Percentiles rank a stretch among this genome's conserved stretches.
Evolutionary conservation across 2,113 vertebrate genomes (phyloP).

Genomic region (Epinephelus moara): DNA sequence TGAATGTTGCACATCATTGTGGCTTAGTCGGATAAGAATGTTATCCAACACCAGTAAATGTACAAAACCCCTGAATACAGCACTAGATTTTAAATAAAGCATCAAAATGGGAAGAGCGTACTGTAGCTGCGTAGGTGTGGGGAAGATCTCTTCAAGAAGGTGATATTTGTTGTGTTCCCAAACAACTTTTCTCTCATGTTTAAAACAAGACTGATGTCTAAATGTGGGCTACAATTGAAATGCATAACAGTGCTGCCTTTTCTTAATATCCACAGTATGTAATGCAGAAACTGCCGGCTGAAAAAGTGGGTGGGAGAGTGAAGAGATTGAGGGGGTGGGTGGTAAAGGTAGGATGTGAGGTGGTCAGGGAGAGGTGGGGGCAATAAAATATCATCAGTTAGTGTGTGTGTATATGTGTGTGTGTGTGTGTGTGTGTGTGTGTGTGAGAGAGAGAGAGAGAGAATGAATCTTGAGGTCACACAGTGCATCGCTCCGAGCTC

Average conservation of each 20-base stretch:
- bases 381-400: conserved; percentile 22
- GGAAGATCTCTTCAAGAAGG: conserved; percentile 5
- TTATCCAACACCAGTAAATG: conserved; percentile 8
- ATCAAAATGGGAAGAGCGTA: background rate
- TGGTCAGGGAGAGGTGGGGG: background rate
- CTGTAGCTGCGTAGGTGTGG: background rate
- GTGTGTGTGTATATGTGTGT: background rate
- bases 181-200: conserved; percentile 26
- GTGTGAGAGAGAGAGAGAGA: background rate
- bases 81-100: conserved; percentile 27
- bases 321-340: background rate
- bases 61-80: background rate
- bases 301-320: background rate
- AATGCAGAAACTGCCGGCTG: background rate
- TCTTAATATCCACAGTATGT: conserved; percentile 22
- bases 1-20: background rate
- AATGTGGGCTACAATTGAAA: conserved; percentile 19
- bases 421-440: background rate
- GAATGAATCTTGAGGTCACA: conserved; percentile 46
- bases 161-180: conserved; percentile 8
- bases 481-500: conserved; percentile 23
- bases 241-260: conserved; percentile 4
- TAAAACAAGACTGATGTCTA: conserved; percentile 14
- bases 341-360: conserved; percentile 4
- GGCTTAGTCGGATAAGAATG: background rate